Evolutionary conservation across 2,888 invertebrate species (phyloP).

Genomic region (Timandra comae): DNA sequence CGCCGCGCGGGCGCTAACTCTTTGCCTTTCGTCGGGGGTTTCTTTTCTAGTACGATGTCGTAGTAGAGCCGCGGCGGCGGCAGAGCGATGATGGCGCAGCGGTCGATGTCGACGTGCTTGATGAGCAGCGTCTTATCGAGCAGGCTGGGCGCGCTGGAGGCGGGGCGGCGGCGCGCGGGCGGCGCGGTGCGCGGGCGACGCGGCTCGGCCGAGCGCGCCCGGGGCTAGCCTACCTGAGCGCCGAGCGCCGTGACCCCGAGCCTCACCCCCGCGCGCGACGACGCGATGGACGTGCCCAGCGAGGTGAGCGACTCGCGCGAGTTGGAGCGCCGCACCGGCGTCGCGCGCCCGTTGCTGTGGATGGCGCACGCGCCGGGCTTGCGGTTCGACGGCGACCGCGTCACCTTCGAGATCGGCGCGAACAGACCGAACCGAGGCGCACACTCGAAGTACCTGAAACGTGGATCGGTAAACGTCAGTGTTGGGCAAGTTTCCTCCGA

Average conservation of each 20-base stretch:
- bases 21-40: constrained; percentile 35
- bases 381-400: constrained; percentile 86
- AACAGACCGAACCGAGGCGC: constrained; percentile 93
- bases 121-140: constrained; percentile 65
- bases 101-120: constrained; percentile 58
- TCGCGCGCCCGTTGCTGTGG: constrained; percentile 79
- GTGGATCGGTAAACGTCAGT: constrained; percentile 8
- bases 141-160: constrained; percentile 56
- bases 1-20: constrained; percentile 48
- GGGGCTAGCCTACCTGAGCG: constrained; percentile 80
- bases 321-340: constrained; percentile 80
- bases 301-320: constrained; percentile 91
- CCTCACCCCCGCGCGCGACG: constrained; percentile 81
- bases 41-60: constrained; percentile 52
- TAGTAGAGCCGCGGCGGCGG: constrained; percentile 63
- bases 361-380: constrained; percentile 79
- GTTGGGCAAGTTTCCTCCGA: constrained; percentile 4
- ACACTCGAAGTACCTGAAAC: constrained; percentile 94
- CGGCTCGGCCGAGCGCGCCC: constrained; percentile 70
- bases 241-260: constrained; percentile 83
- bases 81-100: constrained; percentile 67
- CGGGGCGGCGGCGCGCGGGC: constrained; percentile 40
- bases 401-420: constrained; percentile 93
- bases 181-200: constrained; percentile 41
- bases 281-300: constrained; percentile 79